Conservation (phyloP, 1,140 invertebrate species). For the Microplitis demolitor region DNA sequence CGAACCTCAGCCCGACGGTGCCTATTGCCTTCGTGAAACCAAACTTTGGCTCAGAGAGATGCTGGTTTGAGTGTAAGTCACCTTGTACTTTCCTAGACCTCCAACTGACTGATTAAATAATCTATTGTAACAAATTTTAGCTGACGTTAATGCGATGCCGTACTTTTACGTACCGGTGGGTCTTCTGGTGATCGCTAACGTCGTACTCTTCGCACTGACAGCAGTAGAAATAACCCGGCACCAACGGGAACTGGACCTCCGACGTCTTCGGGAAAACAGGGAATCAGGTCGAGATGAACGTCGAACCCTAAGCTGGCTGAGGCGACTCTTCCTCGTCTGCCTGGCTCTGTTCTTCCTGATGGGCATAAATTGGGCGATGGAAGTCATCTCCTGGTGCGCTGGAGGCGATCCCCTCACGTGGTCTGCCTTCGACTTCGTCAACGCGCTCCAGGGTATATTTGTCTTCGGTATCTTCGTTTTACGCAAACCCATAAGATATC, state of each 20-base stretch:
- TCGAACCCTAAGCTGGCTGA: slow-evolving; percentile 44
- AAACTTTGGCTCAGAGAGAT: slow-evolving; percentile 55
- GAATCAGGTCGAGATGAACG: slow-evolving; percentile 49
- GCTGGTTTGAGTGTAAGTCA: slow-evolving; percentile 63
- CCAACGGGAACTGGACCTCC: slow-evolving; percentile 49
- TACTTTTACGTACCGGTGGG: slow-evolving; percentile 70
- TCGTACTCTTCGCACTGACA: slow-evolving; percentile 64
- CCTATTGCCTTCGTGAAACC: slow-evolving; percentile 59
- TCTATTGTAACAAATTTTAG: too few relatives aligned
- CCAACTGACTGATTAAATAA: too few relatives aligned
- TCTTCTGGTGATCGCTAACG: slow-evolving; percentile 62
- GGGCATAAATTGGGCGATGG: slow-evolving; percentile 65
- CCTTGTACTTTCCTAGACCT: neutral
- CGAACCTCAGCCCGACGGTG: slow-evolving; percentile 57
- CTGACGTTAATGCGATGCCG: slow-evolving; percentile 64
- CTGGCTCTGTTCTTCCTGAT: slow-evolving; percentile 63
- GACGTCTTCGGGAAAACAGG: slow-evolving; percentile 47
- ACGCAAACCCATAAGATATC: slow-evolving; percentile 57
- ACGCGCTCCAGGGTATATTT: slow-evolving; percentile 60
- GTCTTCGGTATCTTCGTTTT: slow-evolving; percentile 63
- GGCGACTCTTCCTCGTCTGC: slow-evolving; percentile 54
- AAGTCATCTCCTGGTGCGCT: slow-evolving; percentile 61
- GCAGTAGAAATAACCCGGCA: slow-evolving; percentile 49
- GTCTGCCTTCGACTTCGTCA: slow-evolving; percentile 62
- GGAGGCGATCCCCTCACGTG: slow-evolving; percentile 56